Conservation (phyloP, 2,888 invertebrate species). For the Hemistola chrysoprasaria region DNA sequence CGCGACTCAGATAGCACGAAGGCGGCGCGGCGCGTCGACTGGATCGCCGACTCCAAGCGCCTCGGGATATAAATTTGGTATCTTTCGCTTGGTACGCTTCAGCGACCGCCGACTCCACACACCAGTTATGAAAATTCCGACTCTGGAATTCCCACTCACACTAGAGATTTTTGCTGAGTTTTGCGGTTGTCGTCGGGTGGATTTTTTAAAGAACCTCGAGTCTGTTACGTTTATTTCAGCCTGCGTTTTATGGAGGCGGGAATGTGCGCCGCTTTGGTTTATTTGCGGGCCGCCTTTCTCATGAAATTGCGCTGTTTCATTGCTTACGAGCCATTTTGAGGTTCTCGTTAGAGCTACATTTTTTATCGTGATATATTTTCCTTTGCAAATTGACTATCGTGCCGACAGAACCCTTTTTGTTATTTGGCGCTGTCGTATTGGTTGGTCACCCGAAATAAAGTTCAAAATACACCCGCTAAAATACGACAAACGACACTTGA, state of each 20-base stretch:
- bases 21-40: conserved; percentile 25
- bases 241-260: conserved; percentile 77
- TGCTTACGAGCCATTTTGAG: conserved; percentile 75
- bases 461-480: conserved; percentile 28
- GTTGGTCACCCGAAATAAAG: conserved; percentile 25
- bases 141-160: conserved; percentile 72
- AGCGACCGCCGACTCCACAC: conserved; percentile 52
- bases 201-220: conserved; percentile 71
- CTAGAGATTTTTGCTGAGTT: conserved; percentile 76
- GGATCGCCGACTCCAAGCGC: conserved; percentile 49
- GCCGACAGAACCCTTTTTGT: conserved; percentile 42
- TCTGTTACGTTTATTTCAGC: conserved; percentile 76
- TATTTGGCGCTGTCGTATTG: conserved; percentile 36
- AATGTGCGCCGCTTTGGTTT: conserved; percentile 77
- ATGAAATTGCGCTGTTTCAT: conserved; percentile 79
- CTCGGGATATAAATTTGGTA: conserved; percentile 65
- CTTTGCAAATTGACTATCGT: conserved; percentile 59
- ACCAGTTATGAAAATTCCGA: conserved; percentile 79
- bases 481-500: conserved; percentile 13
- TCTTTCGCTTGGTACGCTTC: conserved; percentile 66
- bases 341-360: conserved; percentile 69
- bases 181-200: conserved; percentile 69
- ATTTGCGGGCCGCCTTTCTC: conserved; percentile 75
- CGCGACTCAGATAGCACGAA: conserved; percentile 28
- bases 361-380: conserved; percentile 68